A percentile compares a stretch with the other conserved stretches of the same genome.
phyloP scores from a whole-genome alignment of 1,140 invertebrate species.

The Bombus soroeensis region DNA sequence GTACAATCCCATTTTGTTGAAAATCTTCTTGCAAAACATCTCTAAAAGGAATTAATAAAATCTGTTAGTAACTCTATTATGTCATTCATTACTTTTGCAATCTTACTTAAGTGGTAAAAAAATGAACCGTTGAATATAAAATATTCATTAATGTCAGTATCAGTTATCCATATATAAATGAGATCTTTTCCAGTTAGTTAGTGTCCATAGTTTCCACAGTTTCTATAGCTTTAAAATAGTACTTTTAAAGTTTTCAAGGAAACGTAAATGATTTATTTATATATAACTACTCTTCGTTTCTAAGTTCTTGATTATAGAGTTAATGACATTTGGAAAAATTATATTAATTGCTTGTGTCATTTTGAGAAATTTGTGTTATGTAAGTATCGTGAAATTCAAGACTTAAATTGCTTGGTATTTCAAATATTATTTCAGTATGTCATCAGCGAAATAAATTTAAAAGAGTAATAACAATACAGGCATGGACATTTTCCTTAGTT shows the following conservation, averaged over 20 bases:
- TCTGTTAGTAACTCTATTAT: background rate
- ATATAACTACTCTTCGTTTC: background rate
- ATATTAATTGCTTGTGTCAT: background rate
- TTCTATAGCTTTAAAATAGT: background rate
- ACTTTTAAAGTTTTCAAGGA: background rate
- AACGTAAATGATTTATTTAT: background rate
- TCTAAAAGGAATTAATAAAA: background rate
- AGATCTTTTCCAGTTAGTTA: background rate
- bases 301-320: background rate
- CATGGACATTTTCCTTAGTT: no score
- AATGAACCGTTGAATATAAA: background rate
- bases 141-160: background rate
- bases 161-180: background rate
- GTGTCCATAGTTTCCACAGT: no score
- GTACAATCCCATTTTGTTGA: background rate
- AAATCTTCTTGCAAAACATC: background rate
- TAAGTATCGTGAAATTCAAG: background rate
- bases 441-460: no score
- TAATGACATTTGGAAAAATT: background rate
- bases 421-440: no score
- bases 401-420: no score
- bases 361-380: background rate
- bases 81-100: background rate
- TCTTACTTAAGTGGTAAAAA: background rate
- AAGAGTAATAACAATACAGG: no score